Percentiles rank a stretch among this genome's conserved stretches.
These are phyloP conservation scores for Mellilla xanthometata DNA, from an alignment of 2,888 invertebrate genomes.

Conservation along the genomic window DNA sequence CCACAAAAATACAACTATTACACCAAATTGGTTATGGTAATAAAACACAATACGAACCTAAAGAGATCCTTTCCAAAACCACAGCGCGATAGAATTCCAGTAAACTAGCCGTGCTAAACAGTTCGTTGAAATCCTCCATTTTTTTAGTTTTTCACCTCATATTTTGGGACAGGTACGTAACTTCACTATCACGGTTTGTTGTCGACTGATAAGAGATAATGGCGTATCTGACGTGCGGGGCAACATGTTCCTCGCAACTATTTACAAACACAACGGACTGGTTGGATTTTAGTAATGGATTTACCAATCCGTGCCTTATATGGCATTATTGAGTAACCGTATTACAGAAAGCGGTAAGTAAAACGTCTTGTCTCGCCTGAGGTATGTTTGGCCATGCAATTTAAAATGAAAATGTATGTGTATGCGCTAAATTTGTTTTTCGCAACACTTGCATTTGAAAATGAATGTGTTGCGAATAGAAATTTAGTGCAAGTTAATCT, in stretches of 20 bases:
- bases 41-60: conserved; percentile 46
- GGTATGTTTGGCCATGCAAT: conserved; percentile 25
- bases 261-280: conserved; percentile 21
- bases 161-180: conserved; percentile 30
- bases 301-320: conserved; percentile 24
- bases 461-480: too few relatives aligned
- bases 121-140: conserved; percentile 52
- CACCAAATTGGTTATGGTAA: background rate
- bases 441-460: too few relatives aligned
- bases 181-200: conserved; percentile 39
- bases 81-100: conserved; percentile 58
- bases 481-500: too few relatives aligned
- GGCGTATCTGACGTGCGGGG: conserved; percentile 25
- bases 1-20: conserved; percentile 13
- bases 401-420: conserved; percentile 3
- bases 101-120: conserved; percentile 48
- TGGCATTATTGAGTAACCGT: conserved; percentile 29
- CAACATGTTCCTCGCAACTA: conserved; percentile 22
- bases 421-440: background rate
- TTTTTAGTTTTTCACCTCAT: conserved; percentile 9
- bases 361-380: conserved; percentile 16
- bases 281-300: conserved; percentile 17
- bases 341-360: conserved; percentile 20
- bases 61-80: conserved; percentile 51
- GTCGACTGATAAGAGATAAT: conserved; percentile 51